Evolutionary conservation across 92 coral and sea anemone species (phyloP).

Genomic region (Zoanthus gigantus): DNA sequence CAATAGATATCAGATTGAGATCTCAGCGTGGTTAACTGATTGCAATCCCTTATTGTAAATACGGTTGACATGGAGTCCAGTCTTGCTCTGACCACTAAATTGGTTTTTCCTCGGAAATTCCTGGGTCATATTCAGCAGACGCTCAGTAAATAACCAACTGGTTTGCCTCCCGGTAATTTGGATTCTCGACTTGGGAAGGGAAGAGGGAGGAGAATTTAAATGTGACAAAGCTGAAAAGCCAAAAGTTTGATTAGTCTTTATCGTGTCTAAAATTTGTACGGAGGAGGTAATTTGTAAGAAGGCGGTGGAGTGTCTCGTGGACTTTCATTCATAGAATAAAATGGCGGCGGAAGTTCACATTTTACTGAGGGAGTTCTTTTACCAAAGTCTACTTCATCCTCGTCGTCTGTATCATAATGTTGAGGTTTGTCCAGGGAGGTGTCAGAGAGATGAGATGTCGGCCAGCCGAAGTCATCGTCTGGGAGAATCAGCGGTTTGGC

Average conservation of each 20-base stretch:
- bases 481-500: conserved; percentile 95
- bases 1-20: no score
- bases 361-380: conserved; percentile 68
- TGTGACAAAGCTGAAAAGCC: background rate
- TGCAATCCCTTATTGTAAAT: no score
- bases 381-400: conserved; percentile 77
- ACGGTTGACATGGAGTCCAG: no score
- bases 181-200: no score
- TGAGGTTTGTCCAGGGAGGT: conserved; percentile 76
- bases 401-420: conserved; percentile 63
- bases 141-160: no score
- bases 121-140: no score
- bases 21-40: no score
- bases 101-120: no score
- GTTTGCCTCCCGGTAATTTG: no score
- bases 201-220: no score
- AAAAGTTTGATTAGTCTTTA: background rate
- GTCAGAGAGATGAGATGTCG: conserved; percentile 87
- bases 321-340: conserved; percentile 52
- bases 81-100: no score
- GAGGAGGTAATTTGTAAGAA: conserved; percentile 75
- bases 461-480: conserved; percentile 81
- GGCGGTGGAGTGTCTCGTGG: conserved; percentile 83
- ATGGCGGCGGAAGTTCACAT: conserved; percentile 89
- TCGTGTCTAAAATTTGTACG: conserved; percentile 33